Percentiles rank a stretch among this genome's conserved stretches.
These are phyloP conservation scores for Venusia cambrica DNA, from an alignment of 2,888 invertebrate species.

Conservation along the genomic window DNA sequence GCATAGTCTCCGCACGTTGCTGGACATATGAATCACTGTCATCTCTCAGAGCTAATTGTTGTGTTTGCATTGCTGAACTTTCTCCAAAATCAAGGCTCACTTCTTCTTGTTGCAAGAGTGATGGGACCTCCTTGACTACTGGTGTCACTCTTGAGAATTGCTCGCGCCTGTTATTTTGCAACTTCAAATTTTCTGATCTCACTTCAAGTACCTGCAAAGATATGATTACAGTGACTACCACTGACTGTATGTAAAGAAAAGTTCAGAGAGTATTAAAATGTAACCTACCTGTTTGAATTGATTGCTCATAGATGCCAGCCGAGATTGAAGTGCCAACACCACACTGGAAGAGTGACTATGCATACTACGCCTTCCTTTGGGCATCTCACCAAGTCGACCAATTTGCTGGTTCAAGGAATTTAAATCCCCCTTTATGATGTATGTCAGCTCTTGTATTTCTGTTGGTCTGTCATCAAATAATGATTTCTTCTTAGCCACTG, in stretches of 20 bases:
- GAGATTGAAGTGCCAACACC: conserved; percentile 94
- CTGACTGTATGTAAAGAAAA: too few relatives aligned
- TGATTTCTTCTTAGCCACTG: conserved; percentile 98
- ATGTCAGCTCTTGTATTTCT: conserved; percentile 98
- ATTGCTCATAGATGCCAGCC: conserved; percentile 97
- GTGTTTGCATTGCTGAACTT: conserved; percentile 63
- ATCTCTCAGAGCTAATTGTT: conserved; percentile 89
- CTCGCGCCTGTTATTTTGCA: conserved; percentile 95
- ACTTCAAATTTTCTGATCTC: conserved; percentile 97
- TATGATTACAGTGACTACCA: too few relatives aligned
- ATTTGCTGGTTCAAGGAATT: conserved; percentile 98
- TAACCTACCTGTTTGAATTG: conserved; percentile 91
- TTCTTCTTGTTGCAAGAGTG: conserved; percentile 83
- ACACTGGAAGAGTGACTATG: conserved; percentile 96
- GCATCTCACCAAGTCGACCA: conserved; percentile 92
- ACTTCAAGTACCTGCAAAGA: conserved; percentile 91
- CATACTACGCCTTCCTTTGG: conserved; percentile 90
- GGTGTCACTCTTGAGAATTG: conserved; percentile 85
- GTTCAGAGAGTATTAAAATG: conserved; percentile 1
- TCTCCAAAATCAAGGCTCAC: conserved; percentile 93
- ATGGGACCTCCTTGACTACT: conserved; percentile 68
- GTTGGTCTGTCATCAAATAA: conserved; percentile 97
- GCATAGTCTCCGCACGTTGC: conserved; percentile 98
- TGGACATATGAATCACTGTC: conserved; percentile 95
- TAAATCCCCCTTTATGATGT: conserved; percentile 98